Evolutionary conservation across 2,888 invertebrate species (phyloP), one percentile per base, ranked within the genome.

Genomic region (Fissipunctia ypsillon): DNA sequence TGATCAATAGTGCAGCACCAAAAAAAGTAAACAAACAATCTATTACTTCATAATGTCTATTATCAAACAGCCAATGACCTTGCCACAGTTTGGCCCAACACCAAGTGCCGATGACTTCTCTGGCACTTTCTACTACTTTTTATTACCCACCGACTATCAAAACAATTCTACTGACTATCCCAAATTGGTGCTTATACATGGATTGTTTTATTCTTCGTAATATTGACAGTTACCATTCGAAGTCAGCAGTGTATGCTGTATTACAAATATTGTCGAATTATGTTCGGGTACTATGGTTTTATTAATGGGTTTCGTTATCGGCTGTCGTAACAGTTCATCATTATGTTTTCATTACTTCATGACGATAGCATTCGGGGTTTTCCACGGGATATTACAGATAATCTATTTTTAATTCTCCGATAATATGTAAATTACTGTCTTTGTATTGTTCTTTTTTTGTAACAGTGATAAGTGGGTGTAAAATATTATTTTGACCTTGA

Each of bases 21-120:
- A 94, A 56, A 92, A 95, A 94, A 92, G 93, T 93, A 95, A 95
- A 95, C 94, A 95, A 95, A 95, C 94, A 90, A 89, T 89, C 87
- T 86, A 91, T 94, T 94, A 94, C 92, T 91, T 94, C 93, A 93
- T 91, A 90, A 92, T 90, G 89, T 88, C 92, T 93, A 93, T 95
- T 95, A 95, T 94, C 94, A 93, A 94, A 93, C 91, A 91, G 90
- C 89, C 90, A 87, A 90, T 91, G 95, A 95, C 95, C 96, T 96
- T 96, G 95, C 91, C 93, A 91, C 94, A 92, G 91, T 91, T 95
- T 95, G 95, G 94, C 94, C 91, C 92, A 90, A 85, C 90, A 93
- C 92, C 94, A 93, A 95, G 91, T 93, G 95, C 92, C 94, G 94
- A 94, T 95, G 95, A 95, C 94, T 94, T 88, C 94, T 91, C 92